A percentile compares a stretch with the other conserved stretches of the same genome.
phyloP scores from a whole-genome alignment of 2,113 vertebrate genomes.

The Oryzias melastigma region DNA sequence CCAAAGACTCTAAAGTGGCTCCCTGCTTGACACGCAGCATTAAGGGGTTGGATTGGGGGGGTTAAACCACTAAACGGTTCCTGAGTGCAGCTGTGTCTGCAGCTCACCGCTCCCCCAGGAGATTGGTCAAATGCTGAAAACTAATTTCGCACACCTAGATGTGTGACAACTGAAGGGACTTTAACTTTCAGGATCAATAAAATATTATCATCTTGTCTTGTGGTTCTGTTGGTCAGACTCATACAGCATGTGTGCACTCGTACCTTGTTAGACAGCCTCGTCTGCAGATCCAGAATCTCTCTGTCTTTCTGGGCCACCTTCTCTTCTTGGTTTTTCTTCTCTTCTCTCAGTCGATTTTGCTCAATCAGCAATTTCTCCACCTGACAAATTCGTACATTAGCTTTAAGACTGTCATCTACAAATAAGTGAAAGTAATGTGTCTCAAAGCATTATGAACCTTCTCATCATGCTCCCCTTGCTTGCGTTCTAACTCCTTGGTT shows the following conservation, averaged over 20 bases:
- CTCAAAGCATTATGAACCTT: slow-evolving; percentile 2
- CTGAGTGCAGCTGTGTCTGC: no score
- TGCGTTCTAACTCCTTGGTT: slow-evolving; percentile 42
- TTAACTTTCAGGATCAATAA: no score
- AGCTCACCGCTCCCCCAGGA: no score
- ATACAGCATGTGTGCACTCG: background rate
- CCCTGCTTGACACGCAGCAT: no score
- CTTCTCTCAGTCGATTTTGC: slow-evolving; percentile 54
- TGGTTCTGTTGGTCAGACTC: no score
- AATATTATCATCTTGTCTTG: no score
- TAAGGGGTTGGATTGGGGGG: no score
- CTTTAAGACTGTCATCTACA: background rate
- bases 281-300: slow-evolving; percentile 28
- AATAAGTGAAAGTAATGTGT: background rate
- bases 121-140: no score
- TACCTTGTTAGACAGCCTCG: slow-evolving; percentile 54
- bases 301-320: slow-evolving; percentile 35
- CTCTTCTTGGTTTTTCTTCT: slow-evolving; percentile 50
- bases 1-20: no score
- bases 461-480: slow-evolving; percentile 52
- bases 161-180: no score
- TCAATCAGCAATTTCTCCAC: slow-evolving; percentile 67
- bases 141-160: no score
- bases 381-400: slow-evolving; percentile 16
- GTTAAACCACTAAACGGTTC: no score